These are phyloP conservation scores for Oryzias celebensis DNA, from an alignment of 2,113 vertebrate genomes.

Conservation along the genomic window DNA sequence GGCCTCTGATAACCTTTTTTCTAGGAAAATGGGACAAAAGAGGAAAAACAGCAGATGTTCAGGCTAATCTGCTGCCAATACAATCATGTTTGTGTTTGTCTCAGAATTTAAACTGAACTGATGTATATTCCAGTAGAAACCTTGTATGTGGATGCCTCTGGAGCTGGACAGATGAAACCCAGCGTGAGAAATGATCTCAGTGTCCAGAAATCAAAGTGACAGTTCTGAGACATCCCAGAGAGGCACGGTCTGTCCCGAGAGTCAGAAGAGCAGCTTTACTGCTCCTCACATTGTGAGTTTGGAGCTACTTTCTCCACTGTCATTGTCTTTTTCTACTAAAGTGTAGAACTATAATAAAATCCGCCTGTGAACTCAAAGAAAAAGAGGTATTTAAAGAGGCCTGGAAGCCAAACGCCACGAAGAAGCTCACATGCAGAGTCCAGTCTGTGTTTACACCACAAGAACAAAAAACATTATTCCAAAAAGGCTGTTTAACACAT, in stretches of 20 bases:
- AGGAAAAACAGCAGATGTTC: slow-evolving; percentile 54
- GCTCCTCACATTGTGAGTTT: slow-evolving; percentile 39
- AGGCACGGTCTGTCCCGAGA: slow-evolving; percentile 22
- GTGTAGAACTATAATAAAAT: slow-evolving; percentile 51
- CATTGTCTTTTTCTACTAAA: slow-evolving; percentile 30
- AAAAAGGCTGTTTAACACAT: not conserved
- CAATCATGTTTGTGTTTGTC: slow-evolving; percentile 38
- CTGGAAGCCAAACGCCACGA: slow-evolving; percentile 54
- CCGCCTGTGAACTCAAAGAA: slow-evolving; percentile 39
- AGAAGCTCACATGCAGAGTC: slow-evolving; percentile 36
- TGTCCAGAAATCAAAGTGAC: slow-evolving; percentile 16
- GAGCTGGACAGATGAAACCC: slow-evolving; percentile 9
- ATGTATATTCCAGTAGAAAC: slow-evolving; percentile 9
- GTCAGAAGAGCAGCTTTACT: slow-evolving; percentile 36
- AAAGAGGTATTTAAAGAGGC: slow-evolving; percentile 49
- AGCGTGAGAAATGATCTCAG: slow-evolving; percentile 30
- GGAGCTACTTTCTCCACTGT: slow-evolving; percentile 34
- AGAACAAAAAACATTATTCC: slow-evolving; percentile 28
- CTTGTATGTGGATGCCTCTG: slow-evolving; percentile 14
- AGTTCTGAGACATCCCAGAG: slow-evolving; percentile 31
- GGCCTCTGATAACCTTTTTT: slow-evolving; percentile 45
- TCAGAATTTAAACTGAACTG: slow-evolving; percentile 27
- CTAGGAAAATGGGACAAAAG: slow-evolving; percentile 39
- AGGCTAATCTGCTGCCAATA: slow-evolving; percentile 33
- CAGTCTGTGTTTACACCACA: slow-evolving; percentile 16